A percentile compares a stretch with the other conserved stretches of the same genome.
These are phyloP conservation scores for Perca flavescens DNA, from an alignment of 2,113 vertebrate species.

Conservation along the genomic window DNA sequence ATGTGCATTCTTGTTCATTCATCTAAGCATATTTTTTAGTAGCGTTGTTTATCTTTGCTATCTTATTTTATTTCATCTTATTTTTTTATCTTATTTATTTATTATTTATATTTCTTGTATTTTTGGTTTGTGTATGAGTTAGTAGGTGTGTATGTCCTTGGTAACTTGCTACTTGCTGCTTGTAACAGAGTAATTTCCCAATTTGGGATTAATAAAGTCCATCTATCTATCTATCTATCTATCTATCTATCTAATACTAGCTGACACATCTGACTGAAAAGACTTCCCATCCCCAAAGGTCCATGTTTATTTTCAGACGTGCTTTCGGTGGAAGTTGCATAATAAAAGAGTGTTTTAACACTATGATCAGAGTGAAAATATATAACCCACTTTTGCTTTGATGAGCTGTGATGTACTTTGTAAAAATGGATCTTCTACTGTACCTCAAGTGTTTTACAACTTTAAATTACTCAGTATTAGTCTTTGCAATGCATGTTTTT, in stretches of 20 bases:
- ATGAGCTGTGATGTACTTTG: constrained; percentile 4
- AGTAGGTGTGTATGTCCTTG: too few species aligned
- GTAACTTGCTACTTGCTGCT: too few species aligned
- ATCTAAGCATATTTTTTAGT: too few species aligned
- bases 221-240: too few species aligned
- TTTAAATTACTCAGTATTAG: not conserved
- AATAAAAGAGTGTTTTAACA: constrained; percentile 43
- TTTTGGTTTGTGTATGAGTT: too few species aligned
- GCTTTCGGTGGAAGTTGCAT: constrained; percentile 13
- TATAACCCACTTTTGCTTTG: not conserved
- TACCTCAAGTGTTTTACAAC: not conserved
- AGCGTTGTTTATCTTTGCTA: too few species aligned
- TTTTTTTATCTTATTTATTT: too few species aligned
- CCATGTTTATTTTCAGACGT: constrained; percentile 30
- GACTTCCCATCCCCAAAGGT: constrained; percentile 7
- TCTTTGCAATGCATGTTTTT: not conserved
- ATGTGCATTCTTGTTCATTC: too few species aligned
- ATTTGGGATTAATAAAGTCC: too few species aligned
- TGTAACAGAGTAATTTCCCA: too few species aligned
- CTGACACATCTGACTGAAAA: constrained; percentile 17
- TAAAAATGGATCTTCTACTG: not conserved
- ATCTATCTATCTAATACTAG: not conserved
- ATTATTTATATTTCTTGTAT: too few species aligned
- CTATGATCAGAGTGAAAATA: constrained; percentile 15
- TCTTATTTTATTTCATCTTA: too few species aligned